Conservation (phyloP, 1,140 invertebrate genomes). For the Melipona quadrifasciata region DNA sequence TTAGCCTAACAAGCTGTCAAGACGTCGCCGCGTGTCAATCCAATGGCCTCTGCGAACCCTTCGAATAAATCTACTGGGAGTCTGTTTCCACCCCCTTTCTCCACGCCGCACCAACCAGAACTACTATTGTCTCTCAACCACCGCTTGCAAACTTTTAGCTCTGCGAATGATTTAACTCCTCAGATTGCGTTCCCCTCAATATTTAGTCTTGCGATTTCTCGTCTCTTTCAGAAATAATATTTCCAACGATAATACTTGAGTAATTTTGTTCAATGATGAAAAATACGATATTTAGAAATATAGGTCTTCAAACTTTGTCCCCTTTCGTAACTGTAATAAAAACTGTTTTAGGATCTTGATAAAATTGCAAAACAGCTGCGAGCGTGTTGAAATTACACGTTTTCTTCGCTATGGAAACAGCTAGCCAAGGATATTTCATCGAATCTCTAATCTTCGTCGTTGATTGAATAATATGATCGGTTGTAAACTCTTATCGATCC, state of each 20-base stretch:
- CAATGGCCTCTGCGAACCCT: slow-evolving; percentile 60
- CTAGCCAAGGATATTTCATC: background rate
- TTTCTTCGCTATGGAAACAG: background rate
- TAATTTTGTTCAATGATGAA: background rate
- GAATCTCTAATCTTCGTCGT: background rate
- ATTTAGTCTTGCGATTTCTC: background rate
- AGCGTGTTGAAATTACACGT: background rate
- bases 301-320: too few relatives aligned
- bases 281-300: background rate
- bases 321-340: too few relatives aligned
- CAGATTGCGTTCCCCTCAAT: background rate
- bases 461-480: background rate
- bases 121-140: slow-evolving; percentile 23
- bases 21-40: slow-evolving; percentile 79
- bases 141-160: slow-evolving; percentile 37
- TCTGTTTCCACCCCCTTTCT: slow-evolving; percentile 11
- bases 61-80: slow-evolving; percentile 56
- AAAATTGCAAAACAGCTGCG: background rate
- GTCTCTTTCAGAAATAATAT: background rate
- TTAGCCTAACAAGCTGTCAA: slow-evolving; percentile 80
- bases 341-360: background rate
- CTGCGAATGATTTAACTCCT: slow-evolving; percentile 25
- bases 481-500: slow-evolving; percentile 24
- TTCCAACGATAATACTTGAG: background rate
- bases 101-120: slow-evolving; percentile 1